Conservation (phyloP, 92 coral and sea anemone genomes). For the Epizoanthus scotinus region DNA sequence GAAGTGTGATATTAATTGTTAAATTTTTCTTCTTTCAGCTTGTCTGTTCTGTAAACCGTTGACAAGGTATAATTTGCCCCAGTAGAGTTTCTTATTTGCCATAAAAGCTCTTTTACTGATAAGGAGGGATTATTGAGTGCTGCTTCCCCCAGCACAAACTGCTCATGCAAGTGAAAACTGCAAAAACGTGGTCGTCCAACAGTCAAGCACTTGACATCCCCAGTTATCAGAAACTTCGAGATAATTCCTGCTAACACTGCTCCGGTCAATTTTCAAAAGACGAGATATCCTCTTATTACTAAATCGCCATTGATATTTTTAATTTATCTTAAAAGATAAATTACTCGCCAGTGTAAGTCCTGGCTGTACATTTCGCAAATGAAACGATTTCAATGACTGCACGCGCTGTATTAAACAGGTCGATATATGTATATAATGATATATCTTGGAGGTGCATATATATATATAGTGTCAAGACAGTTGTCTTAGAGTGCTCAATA, state of each 20-base stretch:
- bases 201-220: background rate
- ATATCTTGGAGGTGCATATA: no score
- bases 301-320: conserved; percentile 9
- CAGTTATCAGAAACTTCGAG: background rate
- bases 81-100: background rate
- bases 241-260: conserved; percentile 2
- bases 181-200: conserved; percentile 3
- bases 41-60: background rate
- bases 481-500: no score
- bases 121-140: conserved; percentile 5
- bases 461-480: no score
- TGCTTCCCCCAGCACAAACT: conserved; percentile 1
- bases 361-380: background rate
- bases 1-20: no score
- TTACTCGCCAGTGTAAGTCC: conserved; percentile 7
- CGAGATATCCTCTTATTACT: background rate
- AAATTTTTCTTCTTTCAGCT: no score
- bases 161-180: background rate
- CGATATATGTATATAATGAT: no score
- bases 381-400: no score
- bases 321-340: no score
- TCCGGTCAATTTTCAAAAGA: background rate
- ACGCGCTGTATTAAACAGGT: no score
- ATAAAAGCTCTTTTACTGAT: background rate
- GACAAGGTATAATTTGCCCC: background rate